Evolutionary conservation across 1,140 invertebrate species (phyloP), one percentile per base, ranked within the genome.

Genomic region (Leptinotarsa undecemlineata): DNA sequence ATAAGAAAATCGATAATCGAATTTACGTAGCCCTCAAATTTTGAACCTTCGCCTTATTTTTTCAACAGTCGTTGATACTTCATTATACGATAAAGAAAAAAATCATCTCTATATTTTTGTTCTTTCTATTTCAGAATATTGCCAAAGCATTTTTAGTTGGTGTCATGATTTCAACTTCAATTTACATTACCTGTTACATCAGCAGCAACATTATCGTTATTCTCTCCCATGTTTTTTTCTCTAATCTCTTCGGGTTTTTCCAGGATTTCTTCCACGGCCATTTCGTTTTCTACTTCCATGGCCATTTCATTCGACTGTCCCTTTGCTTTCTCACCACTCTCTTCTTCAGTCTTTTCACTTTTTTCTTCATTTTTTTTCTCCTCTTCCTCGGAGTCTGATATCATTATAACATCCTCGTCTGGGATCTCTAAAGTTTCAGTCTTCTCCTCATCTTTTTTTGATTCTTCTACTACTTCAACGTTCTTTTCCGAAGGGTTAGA

Each of bases 331-430:
- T 69, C 33, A 69, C 23, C 4, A 19, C 17, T 17, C 19, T 4
- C 8, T 69, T 48, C 68, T 47, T 13, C 69, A 23, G 15, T 33
- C 15, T 19, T 33, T 33, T 68, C 33, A 26, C 5, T 68, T 48
- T 68, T 4, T 11, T 68, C 23, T 19, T 57, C 51, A 47, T 47
- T 13, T 17, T 68, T 57, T 19, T 15, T 8, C 17, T 72, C 62
- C 64, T 83, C 82, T n/a, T 84, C 81, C 51, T 83, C 83, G 4
- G 83, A 82, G 77, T 84, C 83, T 47, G 78, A 81, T 60, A 84
- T 81, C 73, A 83, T 77, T 33, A 84, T 81, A 48, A 82, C 80
- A 75, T 81, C 82, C 13, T 79, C 74, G 11, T 67, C 67, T 2
- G 23, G 60, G 11, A 21, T 23, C 1, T 57, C 48, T 71, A 21